These are phyloP conservation scores for Clepsis dumicolana DNA, from an alignment of 2,888 invertebrate genomes.

Conservation along the genomic window DNA sequence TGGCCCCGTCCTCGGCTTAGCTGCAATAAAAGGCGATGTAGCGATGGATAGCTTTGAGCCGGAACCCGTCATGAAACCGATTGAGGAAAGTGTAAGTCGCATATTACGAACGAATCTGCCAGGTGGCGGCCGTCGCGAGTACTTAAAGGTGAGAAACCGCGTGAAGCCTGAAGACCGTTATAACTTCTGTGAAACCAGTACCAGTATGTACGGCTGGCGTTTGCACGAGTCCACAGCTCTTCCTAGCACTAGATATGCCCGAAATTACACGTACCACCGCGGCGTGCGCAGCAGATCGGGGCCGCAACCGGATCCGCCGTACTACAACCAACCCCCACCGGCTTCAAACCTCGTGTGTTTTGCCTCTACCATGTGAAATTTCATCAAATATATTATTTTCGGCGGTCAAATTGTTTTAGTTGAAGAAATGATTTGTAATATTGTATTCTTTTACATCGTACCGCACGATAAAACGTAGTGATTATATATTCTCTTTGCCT, in stretches of 20 bases:
- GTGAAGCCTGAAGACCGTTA: constrained; percentile 52
- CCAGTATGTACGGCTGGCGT: constrained; percentile 50
- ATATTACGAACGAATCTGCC: constrained; percentile 33
- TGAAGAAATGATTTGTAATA: not conserved
- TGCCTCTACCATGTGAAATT: not conserved
- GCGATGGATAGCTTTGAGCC: not conserved
- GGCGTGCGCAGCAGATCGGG: constrained; percentile 47
- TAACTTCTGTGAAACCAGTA: constrained; percentile 51
- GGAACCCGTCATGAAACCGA: constrained; percentile 43
- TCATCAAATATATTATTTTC: not conserved
- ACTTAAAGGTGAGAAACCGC: constrained; percentile 49
- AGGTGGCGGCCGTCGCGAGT: constrained; percentile 43
- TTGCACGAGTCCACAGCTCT: constrained; percentile 43
- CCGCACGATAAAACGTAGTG: too few species aligned
- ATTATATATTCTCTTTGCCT: too few species aligned
- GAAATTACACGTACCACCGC: constrained; percentile 28
- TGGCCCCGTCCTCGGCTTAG: constrained; percentile 1
- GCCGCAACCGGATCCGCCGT: constrained; percentile 51
- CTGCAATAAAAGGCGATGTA: not conserved
- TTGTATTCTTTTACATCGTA: too few species aligned
- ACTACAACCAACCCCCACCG: constrained; percentile 45
- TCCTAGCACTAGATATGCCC: not conserved
- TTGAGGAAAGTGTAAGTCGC: constrained; percentile 37
- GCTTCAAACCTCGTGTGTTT: not conserved
- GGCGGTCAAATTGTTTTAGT: not conserved